These are phyloP conservation scores for Oasisia sp. DNA, from an alignment of 2,888 invertebrate genomes.

Conservation along the genomic window DNA sequence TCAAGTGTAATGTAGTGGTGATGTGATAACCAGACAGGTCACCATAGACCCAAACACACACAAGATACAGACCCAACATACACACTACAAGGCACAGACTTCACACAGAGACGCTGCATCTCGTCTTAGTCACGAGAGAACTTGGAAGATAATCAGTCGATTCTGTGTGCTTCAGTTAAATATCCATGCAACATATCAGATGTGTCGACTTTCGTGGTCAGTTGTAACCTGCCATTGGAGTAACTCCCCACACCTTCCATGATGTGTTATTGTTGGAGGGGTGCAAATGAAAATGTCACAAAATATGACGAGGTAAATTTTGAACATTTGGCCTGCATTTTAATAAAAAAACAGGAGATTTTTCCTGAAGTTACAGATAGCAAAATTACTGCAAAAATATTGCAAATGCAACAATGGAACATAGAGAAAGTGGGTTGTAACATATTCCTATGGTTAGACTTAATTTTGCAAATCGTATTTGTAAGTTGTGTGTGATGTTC, in stretches of 20 bases:
- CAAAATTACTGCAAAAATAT: background rate
- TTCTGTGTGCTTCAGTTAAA: background rate
- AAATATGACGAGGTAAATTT: background rate
- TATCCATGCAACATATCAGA: background rate
- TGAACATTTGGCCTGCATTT: background rate
- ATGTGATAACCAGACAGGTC: background rate
- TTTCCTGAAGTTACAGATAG: background rate
- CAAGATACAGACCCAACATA: too few species aligned
- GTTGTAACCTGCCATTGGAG: background rate
- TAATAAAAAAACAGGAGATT: background rate
- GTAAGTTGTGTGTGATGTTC: background rate
- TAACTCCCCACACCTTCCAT: background rate
- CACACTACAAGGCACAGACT: too few species aligned
- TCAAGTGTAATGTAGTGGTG: background rate
- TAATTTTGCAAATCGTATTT: background rate
- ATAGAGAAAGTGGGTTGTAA: background rate
- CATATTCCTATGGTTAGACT: background rate
- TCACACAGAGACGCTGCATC: too few species aligned
- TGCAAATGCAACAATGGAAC: background rate
- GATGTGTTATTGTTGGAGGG: background rate
- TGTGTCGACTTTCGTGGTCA: background rate
- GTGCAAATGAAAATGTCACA: background rate
- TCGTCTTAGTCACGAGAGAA: background rate
- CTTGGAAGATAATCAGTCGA: background rate
- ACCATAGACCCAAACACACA: too few species aligned